Base-by-base conservation (phyloP, 2,797 vertebrate species). In the Melanotaenia trifasciata region DNA sequence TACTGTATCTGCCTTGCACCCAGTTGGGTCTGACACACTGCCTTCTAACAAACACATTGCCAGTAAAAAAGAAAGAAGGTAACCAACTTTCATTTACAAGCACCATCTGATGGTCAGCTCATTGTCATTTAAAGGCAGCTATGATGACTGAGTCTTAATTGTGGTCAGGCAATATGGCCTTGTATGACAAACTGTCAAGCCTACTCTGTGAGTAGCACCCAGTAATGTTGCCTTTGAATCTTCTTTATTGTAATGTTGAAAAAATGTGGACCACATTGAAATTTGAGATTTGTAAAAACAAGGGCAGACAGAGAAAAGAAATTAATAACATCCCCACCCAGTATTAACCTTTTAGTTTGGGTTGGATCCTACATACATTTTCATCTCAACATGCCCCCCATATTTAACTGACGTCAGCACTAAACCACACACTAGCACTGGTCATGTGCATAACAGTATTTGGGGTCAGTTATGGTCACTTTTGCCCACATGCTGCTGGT, bases 21-120 rank as follows among this genome's bases (percentile, higher is more conserved):
- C 69, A 47, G 70, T 81, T 78, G 71, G 73, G 76, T 22, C 70
- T 36, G 13, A 72, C 73, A 72, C 30, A 64, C 22, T 69, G 7
- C 47, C 62, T 38, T 60, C 60, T 24, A 50, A 56, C 47, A 58
- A 50, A 69, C 67, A 83, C 5, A 61, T 33, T 30, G 30, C 30
- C 30, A 30, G 30, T 30, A 30, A 30, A 30, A 30, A 30, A 30
- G 30, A 30, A 30, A 30, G 30, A 30, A 30, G 30, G 72, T 56
- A 73, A 63, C 57, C 58, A 38, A 58, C 73, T 50, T 67, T 74
- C 78, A 81, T 84, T 84, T 78, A 81, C 66, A 71, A 83, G 76
- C 75, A 56, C 24, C 70, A 62, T 69, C 63, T 70, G 76, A 83
- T 9, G 72, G 32, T 72, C 78, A 40, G 80, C 45, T 82, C 56